Evolutionary conservation across 2,888 invertebrate genomes (phyloP).

Genomic region (Endotricha flammealis): DNA sequence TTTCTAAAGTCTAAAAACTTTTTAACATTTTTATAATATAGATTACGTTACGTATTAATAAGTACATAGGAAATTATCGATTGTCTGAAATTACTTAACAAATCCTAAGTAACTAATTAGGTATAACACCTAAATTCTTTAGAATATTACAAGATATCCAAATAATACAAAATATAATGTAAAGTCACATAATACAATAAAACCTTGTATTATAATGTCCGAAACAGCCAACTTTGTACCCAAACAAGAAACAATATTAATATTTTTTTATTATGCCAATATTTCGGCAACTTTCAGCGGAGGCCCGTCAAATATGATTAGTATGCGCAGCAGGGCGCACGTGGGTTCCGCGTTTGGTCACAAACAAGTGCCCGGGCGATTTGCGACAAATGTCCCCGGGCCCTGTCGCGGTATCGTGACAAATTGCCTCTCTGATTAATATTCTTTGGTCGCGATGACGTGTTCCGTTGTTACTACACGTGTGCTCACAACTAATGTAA

Average conservation of each 20-base stretch:
- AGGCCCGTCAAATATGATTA: slow-evolving; percentile 48
- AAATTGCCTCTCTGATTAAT: slow-evolving; percentile 29
- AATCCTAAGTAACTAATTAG: too few species aligned
- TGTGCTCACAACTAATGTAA: neutral
- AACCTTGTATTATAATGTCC: too few species aligned
- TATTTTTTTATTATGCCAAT: neutral
- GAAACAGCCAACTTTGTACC: too few species aligned
- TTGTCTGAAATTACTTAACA: too few species aligned
- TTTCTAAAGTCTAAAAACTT: too few species aligned
- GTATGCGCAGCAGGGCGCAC: slow-evolving; percentile 42
- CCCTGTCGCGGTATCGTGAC: slow-evolving; percentile 30
- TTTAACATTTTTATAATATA: too few species aligned
- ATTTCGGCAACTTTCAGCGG: slow-evolving; percentile 9
- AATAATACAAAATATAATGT: too few species aligned
- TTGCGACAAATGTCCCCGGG: slow-evolving; percentile 38
- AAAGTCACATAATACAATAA: too few species aligned
- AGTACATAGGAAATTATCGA: too few species aligned
- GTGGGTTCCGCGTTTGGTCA: slow-evolving; percentile 35
- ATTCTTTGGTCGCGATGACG: slow-evolving; percentile 11
- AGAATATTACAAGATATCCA: too few species aligned
- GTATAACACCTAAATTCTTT: too few species aligned
- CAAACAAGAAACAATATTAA: neutral
- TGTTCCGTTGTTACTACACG: neutral
- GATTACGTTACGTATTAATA: too few species aligned
- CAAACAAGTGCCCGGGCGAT: slow-evolving; percentile 42